Evolutionary conservation across 2,797 vertebrate species (phyloP).

Genomic region (Scyliorhinus canicula): DNA sequence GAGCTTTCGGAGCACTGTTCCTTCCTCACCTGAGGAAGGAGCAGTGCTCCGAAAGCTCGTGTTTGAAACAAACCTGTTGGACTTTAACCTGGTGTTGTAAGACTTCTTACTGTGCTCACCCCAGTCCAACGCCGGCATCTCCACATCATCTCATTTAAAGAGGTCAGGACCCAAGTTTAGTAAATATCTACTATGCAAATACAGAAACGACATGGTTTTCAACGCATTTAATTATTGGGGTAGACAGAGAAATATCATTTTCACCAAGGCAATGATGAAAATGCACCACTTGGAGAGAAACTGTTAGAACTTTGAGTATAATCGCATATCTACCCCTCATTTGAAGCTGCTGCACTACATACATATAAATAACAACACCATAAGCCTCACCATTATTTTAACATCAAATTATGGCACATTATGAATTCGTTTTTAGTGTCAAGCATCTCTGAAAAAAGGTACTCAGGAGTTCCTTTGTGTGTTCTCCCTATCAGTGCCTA

Average conservation of each 20-base stretch:
- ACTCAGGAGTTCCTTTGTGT: neutral
- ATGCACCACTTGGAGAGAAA: neutral
- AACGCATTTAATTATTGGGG: neutral
- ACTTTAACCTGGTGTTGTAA: too few relatives aligned
- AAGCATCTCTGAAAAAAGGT: neutral
- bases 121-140: too few relatives aligned
- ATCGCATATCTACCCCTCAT: neutral
- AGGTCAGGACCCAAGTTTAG: neutral
- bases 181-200: neutral
- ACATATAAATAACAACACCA: neutral
- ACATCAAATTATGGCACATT: neutral
- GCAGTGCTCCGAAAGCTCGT: too few relatives aligned
- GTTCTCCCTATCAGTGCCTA: neutral
- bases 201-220: neutral
- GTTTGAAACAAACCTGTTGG: too few relatives aligned
- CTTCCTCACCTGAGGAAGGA: too few relatives aligned
- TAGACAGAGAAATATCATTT: neutral
- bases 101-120: too few relatives aligned
- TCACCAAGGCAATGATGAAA: neutral
- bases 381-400: neutral
- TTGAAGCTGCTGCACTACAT: neutral
- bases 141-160: too few relatives aligned
- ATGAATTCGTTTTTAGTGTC: neutral
- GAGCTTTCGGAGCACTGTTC: too few relatives aligned
- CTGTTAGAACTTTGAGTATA: neutral